Evolutionary conservation across 2,797 vertebrate genomes (phyloP).

Genomic region (Aeoliscus strigatus): DNA sequence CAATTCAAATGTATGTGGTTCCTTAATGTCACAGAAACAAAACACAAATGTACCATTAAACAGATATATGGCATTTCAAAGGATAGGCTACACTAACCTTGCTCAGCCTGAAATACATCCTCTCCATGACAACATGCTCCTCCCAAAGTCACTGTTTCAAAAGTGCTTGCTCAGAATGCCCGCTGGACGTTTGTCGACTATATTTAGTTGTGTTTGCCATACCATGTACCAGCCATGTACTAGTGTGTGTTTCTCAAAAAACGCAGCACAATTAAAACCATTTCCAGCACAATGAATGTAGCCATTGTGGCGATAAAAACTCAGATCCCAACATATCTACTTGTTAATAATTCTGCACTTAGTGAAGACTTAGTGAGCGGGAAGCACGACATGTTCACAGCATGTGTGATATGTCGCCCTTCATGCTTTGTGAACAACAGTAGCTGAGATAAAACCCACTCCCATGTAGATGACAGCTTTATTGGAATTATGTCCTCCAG

Average conservation of each 20-base stretch:
- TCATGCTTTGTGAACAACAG: constrained; percentile 64
- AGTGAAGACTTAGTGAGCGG: constrained; percentile 2
- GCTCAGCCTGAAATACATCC: constrained; percentile 5
- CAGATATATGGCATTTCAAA: too few relatives aligned
- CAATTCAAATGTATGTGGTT: too few relatives aligned
- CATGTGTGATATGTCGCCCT: constrained; percentile 42
- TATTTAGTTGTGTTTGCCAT: constrained; percentile 19
- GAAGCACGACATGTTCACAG: constrained; percentile 31
- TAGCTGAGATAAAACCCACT: constrained; percentile 59
- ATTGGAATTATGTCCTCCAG: constrained; percentile 65
- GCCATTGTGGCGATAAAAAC: too few relatives aligned
- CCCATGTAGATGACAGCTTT: constrained; percentile 60
- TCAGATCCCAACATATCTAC: constrained; percentile 1
- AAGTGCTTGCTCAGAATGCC: constrained; percentile 42
- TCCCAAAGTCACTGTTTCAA: constrained; percentile 44
- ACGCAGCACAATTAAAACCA: constrained; percentile 7
- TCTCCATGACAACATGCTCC: constrained; percentile 26
- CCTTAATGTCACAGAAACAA: too few relatives aligned
- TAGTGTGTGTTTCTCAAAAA: neutral
- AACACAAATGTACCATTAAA: too few relatives aligned
- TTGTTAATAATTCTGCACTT: constrained; percentile 5
- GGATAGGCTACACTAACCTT: too few relatives aligned
- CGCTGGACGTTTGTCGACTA: constrained; percentile 27
- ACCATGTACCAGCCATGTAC: neutral
- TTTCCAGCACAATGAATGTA: neutral